Percentiles rank a stretch among this genome's conserved stretches.
phyloP scores from a whole-genome alignment of 92 coral and sea anemone species.

The Porites lobata region DNA sequence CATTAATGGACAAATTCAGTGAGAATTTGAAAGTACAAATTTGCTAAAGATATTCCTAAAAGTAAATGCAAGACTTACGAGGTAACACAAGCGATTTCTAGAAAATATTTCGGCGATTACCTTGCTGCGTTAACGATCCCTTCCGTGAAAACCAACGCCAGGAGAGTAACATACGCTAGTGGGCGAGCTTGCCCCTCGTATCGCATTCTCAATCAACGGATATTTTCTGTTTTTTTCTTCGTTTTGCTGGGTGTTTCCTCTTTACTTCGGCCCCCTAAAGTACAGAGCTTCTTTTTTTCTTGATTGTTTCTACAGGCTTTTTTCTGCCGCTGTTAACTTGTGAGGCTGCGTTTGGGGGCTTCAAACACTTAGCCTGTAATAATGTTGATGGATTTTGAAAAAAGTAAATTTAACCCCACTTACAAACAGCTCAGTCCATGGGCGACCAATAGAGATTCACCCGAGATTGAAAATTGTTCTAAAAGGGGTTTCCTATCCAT shows the following conservation, averaged over 20 bases:
- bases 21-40: background rate
- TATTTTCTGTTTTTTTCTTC: background rate
- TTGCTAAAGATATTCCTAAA: background rate
- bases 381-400: background rate
- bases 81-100: background rate
- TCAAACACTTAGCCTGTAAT: conserved; percentile 55
- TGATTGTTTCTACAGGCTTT: background rate
- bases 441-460: conserved; percentile 21
- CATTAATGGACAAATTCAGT: background rate
- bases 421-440: background rate
- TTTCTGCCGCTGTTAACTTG: background rate
- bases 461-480: conserved; percentile 12
- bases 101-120: background rate
- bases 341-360: conserved; percentile 50
- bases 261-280: conserved; percentile 14
- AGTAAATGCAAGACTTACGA: background rate
- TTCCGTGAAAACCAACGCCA: conserved; percentile 19
- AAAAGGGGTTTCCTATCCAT: conserved; percentile 14
- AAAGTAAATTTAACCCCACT: conserved; percentile 47
- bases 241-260: background rate
- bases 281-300: background rate
- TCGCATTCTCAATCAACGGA: conserved; percentile 25
- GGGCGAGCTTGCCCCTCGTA: conserved; percentile 11
- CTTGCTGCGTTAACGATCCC: conserved; percentile 29
- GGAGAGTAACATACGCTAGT: background rate